Conservation (phyloP, 1,140 invertebrate species). For the Drosophila kikkawai region DNA sequence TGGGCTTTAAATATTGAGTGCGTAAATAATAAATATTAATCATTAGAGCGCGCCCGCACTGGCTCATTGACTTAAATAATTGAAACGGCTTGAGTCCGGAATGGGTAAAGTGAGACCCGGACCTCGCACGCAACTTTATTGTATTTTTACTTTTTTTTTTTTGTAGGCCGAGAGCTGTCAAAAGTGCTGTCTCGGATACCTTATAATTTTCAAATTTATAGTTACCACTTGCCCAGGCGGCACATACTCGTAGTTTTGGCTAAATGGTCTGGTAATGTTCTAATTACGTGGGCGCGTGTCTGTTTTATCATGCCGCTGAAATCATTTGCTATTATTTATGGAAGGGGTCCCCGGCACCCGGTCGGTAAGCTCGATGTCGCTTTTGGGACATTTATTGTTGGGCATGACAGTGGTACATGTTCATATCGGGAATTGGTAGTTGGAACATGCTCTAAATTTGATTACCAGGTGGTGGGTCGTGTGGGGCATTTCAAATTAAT, state of each 20-base stretch:
- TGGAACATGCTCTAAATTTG: slow-evolving; percentile 69
- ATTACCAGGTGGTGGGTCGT: slow-evolving; percentile 54
- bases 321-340: slow-evolving; percentile 67
- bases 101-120: slow-evolving; percentile 31
- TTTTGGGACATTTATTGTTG: slow-evolving; percentile 42
- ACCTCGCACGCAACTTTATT: slow-evolving; percentile 33
- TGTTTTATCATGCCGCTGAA: slow-evolving; percentile 61
- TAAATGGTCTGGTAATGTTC: slow-evolving; percentile 79
- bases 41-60: slow-evolving; percentile 53
- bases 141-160: neutral
- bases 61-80: slow-evolving; percentile 51
- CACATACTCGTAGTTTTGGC: slow-evolving; percentile 47
- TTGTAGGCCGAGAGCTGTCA: slow-evolving; percentile 52
- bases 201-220: slow-evolving; percentile 60
- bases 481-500: slow-evolving; percentile 55
- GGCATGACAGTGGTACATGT: slow-evolving; percentile 31
- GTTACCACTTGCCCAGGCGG: slow-evolving; percentile 33
- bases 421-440: slow-evolving; percentile 43
- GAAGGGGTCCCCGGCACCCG: slow-evolving; percentile 2
- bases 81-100: slow-evolving; percentile 24
- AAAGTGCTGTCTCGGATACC: slow-evolving; percentile 54
- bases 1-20: slow-evolving; percentile 49
- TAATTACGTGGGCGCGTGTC: slow-evolving; percentile 82
- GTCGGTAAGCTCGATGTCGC: slow-evolving; percentile 13
- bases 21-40: slow-evolving; percentile 54